Evolutionary conservation across 2,797 vertebrate genomes (phyloP).

Genomic region (Micropoecilia bifurca): DNA sequence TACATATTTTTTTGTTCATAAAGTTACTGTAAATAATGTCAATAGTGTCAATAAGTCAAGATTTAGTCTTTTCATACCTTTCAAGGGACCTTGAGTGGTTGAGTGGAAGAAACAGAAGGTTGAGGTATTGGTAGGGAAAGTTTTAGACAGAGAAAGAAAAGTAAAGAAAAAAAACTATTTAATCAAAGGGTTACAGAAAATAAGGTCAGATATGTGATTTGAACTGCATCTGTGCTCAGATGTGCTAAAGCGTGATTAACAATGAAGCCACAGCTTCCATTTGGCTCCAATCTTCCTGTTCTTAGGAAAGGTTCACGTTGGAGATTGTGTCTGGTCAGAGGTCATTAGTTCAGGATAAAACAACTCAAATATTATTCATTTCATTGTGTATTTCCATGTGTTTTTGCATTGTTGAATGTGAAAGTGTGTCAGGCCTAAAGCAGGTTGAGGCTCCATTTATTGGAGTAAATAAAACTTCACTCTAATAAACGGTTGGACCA

Average conservation of each 20-base stretch:
- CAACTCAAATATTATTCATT: neutral
- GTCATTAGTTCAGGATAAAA: neutral
- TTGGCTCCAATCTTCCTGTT: neutral
- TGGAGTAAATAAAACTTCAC: too few relatives aligned
- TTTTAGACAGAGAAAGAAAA: slow-evolving; percentile 48
- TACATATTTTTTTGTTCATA: neutral
- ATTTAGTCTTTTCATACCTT: slow-evolving; percentile 83
- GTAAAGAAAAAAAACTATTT: slow-evolving; percentile 27
- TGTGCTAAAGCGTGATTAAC: neutral
- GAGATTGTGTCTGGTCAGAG: neutral
- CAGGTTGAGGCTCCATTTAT: too few relatives aligned
- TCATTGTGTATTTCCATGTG: neutral
- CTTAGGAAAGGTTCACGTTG: neutral
- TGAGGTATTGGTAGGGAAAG: slow-evolving; percentile 42
- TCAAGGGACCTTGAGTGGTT: slow-evolving; percentile 86
- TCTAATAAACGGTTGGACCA: too few relatives aligned
- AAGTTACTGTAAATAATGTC: slow-evolving; percentile 23
- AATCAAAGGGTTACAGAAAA: slow-evolving; percentile 42
- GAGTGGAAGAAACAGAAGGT: slow-evolving; percentile 71
- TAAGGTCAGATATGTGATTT: slow-evolving; percentile 27
- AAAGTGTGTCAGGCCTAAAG: neutral
- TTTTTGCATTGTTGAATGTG: neutral
- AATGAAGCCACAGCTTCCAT: neutral
- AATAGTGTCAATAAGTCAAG: slow-evolving; percentile 53
- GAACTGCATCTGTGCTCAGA: slow-evolving; percentile 44